Evolutionary conservation across 2,888 invertebrate species (phyloP).

Genomic region (Plagodis pulveraria): DNA sequence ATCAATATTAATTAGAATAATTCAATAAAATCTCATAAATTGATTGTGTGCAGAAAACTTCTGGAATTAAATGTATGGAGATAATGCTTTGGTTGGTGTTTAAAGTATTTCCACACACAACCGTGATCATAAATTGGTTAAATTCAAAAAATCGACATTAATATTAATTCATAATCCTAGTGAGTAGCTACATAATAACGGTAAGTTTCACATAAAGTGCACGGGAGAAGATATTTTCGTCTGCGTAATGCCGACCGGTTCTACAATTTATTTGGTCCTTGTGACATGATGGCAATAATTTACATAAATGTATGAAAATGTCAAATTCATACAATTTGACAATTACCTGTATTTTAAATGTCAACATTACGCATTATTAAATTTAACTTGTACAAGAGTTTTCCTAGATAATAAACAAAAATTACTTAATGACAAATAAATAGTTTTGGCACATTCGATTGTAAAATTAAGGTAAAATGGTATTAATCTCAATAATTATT

Average conservation of each 20-base stretch:
- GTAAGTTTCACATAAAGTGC: slow-evolving; percentile 62
- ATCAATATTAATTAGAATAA: slow-evolving; percentile 71
- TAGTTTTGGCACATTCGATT: slow-evolving; percentile 40
- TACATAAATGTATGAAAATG: slow-evolving; percentile 6
- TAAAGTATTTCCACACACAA: slow-evolving; percentile 49
- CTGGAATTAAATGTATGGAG: slow-evolving; percentile 10
- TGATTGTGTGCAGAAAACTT: slow-evolving; percentile 55
- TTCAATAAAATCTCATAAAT: slow-evolving; percentile 71
- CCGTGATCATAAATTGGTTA: slow-evolving; percentile 57
- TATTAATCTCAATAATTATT: slow-evolving; percentile 12
- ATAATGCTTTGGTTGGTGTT: slow-evolving; percentile 38
- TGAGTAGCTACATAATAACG: slow-evolving; percentile 58
- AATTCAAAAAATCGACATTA: slow-evolving; percentile 58
- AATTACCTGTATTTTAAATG: slow-evolving; percentile 2
- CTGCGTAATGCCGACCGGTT: slow-evolving; percentile 30
- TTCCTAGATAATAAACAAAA: slow-evolving; percentile 2
- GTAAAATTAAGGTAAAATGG: slow-evolving; percentile 20
- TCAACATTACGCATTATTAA: slow-evolving; percentile 8
- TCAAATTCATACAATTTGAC: slow-evolving; percentile 6
- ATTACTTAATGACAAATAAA: slow-evolving; percentile 2
- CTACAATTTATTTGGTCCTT: slow-evolving; percentile 16
- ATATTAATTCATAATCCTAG: slow-evolving; percentile 56
- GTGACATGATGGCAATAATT: neutral
- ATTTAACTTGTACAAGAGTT: slow-evolving; percentile 8
- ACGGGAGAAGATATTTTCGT: slow-evolving; percentile 42